Evolutionary conservation across 2,888 invertebrate genomes (phyloP).

Genomic region (Mimumesa dahlbomi): DNA sequence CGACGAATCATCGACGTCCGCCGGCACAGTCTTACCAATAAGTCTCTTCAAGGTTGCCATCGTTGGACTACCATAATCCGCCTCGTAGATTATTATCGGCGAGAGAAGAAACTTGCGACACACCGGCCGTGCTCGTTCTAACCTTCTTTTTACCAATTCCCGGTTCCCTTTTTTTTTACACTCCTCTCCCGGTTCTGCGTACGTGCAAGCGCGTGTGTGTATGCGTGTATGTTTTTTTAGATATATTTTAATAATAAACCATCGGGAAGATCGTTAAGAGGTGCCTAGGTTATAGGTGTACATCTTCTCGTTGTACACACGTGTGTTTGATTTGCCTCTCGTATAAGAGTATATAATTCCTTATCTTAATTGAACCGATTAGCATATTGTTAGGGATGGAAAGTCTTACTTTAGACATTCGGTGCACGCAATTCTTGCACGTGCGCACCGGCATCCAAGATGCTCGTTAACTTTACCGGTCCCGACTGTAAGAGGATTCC

Average conservation of each 20-base stretch:
- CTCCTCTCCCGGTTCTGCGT: not conserved
- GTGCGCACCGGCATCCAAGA: not conserved
- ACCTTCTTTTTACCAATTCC: slow-evolving; percentile 8
- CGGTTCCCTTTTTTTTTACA: not conserved
- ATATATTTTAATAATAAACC: slow-evolving; percentile 30
- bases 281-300: not conserved
- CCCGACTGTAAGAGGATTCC: too few relatives aligned
- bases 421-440: slow-evolving; percentile 39
- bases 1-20: slow-evolving; percentile 52
- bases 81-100: slow-evolving; percentile 67
- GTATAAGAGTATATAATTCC: slow-evolving; percentile 44
- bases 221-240: too few relatives aligned
- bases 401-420: slow-evolving; percentile 26
- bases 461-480: too few relatives aligned
- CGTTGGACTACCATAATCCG: slow-evolving; percentile 66
- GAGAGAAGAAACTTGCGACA: slow-evolving; percentile 68
- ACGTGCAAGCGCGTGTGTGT: too few relatives aligned
- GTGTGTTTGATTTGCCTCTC: slow-evolving; percentile 46
- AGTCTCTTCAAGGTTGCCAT: slow-evolving; percentile 67
- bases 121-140: slow-evolving; percentile 30
- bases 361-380: slow-evolving; percentile 58
- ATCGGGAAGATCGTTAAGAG: not conserved
- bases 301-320: too few relatives aligned
- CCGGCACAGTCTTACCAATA: slow-evolving; percentile 44
- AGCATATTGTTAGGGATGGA: slow-evolving; percentile 44